Evolutionary conservation across 2,888 invertebrate species (phyloP).

Genomic region (Notodonta ziczac): DNA sequence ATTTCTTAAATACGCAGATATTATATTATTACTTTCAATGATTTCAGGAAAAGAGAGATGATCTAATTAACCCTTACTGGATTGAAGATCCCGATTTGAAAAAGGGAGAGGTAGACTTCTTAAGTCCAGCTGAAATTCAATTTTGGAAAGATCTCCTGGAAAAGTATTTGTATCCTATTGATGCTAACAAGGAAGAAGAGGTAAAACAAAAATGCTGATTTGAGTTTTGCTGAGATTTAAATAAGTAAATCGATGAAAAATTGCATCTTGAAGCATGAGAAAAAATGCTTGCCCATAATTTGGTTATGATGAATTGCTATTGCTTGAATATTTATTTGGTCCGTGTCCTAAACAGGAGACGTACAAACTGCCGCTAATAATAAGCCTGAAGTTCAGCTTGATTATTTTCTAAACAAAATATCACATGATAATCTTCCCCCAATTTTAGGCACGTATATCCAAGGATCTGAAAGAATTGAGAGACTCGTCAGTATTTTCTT

Average conservation of each 20-base stretch:
- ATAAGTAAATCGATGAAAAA: neutral
- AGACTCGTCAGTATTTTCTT: constrained; percentile 97
- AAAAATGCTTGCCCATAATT: constrained; percentile 2
- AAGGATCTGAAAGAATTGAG: constrained; percentile 96
- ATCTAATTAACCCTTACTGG: constrained; percentile 97
- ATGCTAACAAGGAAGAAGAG: constrained; percentile 96
- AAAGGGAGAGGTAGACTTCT: constrained; percentile 95
- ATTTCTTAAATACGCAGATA: neutral
- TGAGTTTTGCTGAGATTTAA: neutral
- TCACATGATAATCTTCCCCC: constrained; percentile 59
- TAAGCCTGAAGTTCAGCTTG: constrained; percentile 53
- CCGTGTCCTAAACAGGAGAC: neutral
- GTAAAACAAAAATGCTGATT: constrained; percentile 73
- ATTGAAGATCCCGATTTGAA: constrained; percentile 95
- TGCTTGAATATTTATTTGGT: constrained; percentile 1
- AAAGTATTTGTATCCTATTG: constrained; percentile 97
- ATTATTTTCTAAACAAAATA: constrained; percentile 32
- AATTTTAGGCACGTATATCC: constrained; percentile 95
- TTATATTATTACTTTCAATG: neutral
- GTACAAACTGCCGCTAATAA: constrained; percentile 22
- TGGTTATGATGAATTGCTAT: constrained; percentile 3
- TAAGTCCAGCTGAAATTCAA: constrained; percentile 92
- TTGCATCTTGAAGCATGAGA: constrained; percentile 2
- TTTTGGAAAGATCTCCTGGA: constrained; percentile 98
- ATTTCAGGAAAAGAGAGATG: constrained; percentile 88